Percentiles rank a stretch among this genome's conserved stretches.
phyloP scores from a whole-genome alignment of 2,888 invertebrate species.

The Lasiommata megera region DNA sequence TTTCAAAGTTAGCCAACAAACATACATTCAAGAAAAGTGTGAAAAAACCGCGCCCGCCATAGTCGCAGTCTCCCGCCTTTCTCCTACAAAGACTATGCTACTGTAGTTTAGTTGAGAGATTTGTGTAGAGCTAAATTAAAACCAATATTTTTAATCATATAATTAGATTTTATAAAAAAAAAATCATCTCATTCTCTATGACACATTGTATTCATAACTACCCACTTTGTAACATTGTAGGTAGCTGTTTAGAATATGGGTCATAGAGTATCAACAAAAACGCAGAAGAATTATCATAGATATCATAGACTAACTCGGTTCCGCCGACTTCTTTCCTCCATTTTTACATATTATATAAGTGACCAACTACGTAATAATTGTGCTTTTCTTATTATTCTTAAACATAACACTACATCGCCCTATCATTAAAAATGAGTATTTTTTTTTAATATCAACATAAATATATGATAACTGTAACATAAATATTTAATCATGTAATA shows the following conservation, averaged over 20 bases:
- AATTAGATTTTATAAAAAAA: neutral
- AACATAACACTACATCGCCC: slow-evolving; percentile 8
- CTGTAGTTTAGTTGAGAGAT: too few species aligned
- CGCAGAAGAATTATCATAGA: too few species aligned
- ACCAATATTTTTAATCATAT: neutral
- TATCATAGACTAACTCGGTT: neutral
- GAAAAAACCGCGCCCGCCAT: too few species aligned
- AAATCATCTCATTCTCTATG: neutral
- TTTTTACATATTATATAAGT: slow-evolving; percentile 7
- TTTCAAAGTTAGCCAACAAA: too few species aligned
- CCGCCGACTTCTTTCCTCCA: neutral
- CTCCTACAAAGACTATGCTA: too few species aligned
- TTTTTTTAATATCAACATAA: slow-evolving; percentile 17
- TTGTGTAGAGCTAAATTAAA: too few species aligned
- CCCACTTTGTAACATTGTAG: too few species aligned
- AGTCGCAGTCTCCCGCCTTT: too few species aligned
- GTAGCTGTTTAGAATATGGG: too few species aligned
- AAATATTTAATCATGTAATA: slow-evolving; percentile 18
- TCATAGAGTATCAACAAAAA: too few species aligned
- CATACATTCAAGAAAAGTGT: too few species aligned
- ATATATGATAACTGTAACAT: slow-evolving; percentile 20
- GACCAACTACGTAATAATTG: slow-evolving; percentile 23
- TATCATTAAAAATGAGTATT: slow-evolving; percentile 23
- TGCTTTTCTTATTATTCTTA: slow-evolving; percentile 18
- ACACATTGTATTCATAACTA: too few species aligned